phyloP scores from a whole-genome alignment of 2,888 invertebrate species.

The Dione juno region DNA sequence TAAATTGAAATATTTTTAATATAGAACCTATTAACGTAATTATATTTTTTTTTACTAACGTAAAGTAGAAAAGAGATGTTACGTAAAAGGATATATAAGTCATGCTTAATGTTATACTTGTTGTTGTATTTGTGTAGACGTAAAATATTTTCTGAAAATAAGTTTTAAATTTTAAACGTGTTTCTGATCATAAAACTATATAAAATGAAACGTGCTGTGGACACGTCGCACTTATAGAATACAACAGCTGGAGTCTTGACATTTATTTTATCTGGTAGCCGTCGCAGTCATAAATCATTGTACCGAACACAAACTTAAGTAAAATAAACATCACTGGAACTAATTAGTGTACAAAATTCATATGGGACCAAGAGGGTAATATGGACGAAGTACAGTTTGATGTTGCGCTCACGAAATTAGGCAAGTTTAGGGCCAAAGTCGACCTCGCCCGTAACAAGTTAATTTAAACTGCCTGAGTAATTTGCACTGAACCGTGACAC shows the following conservation, averaged over 20 bases:
- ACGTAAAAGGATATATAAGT: too few relatives aligned
- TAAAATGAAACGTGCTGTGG: constrained; percentile 9
- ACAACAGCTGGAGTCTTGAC: constrained; percentile 9
- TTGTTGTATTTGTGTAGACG: too few relatives aligned
- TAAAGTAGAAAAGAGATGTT: too few relatives aligned
- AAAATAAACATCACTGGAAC: constrained; percentile 80
- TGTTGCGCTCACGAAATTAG: constrained; percentile 81
- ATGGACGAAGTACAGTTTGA: constrained; percentile 80
- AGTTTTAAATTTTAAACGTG: not conserved
- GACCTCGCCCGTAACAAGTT: constrained; percentile 77
- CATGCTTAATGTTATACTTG: too few relatives aligned
- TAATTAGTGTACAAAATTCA: constrained; percentile 82
- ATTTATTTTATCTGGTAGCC: constrained; percentile 45
- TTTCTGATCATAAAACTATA: constrained; percentile 11
- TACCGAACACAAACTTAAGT: constrained; percentile 71
- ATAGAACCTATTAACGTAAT: too few relatives aligned
- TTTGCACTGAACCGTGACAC: constrained; percentile 77
- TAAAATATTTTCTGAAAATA: not conserved
- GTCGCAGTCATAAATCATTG: constrained; percentile 72
- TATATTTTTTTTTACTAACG: too few relatives aligned
- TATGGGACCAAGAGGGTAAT: constrained; percentile 79
- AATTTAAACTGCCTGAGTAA: constrained; percentile 81
- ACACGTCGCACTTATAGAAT: constrained; percentile 23
- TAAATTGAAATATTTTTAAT: constrained; percentile 22
- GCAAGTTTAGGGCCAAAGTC: constrained; percentile 80